Base-by-base conservation (phyloP, 2,113 vertebrate species). In the Pelecanus crispus region DNA sequence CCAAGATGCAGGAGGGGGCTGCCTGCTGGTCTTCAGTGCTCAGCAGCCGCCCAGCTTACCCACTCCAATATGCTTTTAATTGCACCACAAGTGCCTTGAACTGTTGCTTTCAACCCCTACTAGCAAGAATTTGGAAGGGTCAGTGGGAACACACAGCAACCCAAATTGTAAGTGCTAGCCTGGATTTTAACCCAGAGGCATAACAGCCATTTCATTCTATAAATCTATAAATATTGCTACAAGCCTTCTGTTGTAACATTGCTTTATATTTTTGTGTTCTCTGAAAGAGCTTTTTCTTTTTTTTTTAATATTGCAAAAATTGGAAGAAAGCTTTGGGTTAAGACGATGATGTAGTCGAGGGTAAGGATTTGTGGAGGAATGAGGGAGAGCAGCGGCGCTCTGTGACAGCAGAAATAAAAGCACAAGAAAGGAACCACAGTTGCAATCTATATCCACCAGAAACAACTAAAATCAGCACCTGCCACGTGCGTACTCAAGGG, bases 351-450 rank as follows among this genome's bases (percentile, higher is more conserved):
- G 40, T 52, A 55, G 42, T 26, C 3, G 2, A 7, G 14, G 42
- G 29, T 32, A 42, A 53, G 40, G n/a, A 62, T 62, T 63, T 73
- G 56, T 63, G 78, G 38, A 85, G 42, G 45, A 83, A 40, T 1
- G 4, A 86, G 45, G 44, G 28, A 65, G 6, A 77, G 31, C 62
- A 62, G 62, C 0, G 0, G 16, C 0, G 0, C 53, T 82, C 40
- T 83, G 53, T 77, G 79, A 78, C 19, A 89, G 84, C 63, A 62
- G 42, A 84, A 78, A 38, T n/a, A 62, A 68, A 86, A 90, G 11
- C 36, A 73, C 20, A 26, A 62, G 20, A 21, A 65, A 22, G 44
- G 28, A 78, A 29, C 12, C 45, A 31, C 22, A n/a, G 4, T 0
- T 50, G 31, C 38, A 24, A 22, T 42, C 65, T 53, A 2, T 47